Conservation (phyloP, 2,888 invertebrate species). For the Pheosia tremula region DNA sequence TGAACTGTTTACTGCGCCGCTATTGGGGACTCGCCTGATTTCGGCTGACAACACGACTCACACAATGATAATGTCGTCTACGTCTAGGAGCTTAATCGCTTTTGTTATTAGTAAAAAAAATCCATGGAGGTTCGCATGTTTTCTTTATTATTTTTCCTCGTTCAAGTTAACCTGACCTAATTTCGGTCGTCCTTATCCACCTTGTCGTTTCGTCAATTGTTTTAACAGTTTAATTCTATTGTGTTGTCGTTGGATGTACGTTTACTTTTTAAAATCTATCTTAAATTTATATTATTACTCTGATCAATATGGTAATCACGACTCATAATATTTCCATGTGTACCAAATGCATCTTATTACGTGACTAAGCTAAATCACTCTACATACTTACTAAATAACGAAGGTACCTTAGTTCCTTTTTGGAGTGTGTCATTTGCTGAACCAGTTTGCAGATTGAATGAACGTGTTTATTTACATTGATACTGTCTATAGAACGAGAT, state of each 20-base stretch:
- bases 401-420: conserved; percentile 29
- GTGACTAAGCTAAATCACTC: conserved; percentile 13
- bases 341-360: conserved; percentile 5
- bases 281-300: too few species aligned
- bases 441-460: conserved; percentile 18
- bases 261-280: too few species aligned
- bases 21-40: conserved; percentile 20
- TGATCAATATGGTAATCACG: background rate
- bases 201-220: background rate
- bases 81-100: conserved; percentile 31
- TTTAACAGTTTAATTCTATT: background rate
- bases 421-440: conserved; percentile 12
- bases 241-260: too few species aligned
- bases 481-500: conserved; percentile 22
- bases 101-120: conserved; percentile 38
- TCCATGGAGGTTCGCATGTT: conserved; percentile 27
- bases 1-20: conserved; percentile 28
- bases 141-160: conserved; percentile 14
- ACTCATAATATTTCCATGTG: conserved; percentile 1
- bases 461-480: conserved; percentile 29
- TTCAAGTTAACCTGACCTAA: conserved; percentile 15
- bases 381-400: conserved; percentile 15
- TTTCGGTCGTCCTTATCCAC: conserved; percentile 7
- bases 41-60: conserved; percentile 11
- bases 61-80: conserved; percentile 15